phyloP scores from a whole-genome alignment of 2,888 invertebrate species.

The Hypselothyrea guttata region DNA sequence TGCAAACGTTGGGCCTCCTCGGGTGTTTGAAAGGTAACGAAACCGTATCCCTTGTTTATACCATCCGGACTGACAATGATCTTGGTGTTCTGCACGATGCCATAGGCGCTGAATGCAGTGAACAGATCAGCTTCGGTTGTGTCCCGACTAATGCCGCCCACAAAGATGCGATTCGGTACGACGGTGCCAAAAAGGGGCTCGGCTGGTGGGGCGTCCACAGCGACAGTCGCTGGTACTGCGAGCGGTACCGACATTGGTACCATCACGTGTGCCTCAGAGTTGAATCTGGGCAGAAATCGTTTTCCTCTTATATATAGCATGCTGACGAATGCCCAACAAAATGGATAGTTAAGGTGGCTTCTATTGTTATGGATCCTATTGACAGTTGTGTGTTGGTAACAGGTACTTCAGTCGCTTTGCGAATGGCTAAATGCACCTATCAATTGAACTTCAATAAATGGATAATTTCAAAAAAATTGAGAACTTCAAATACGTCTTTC shows the following conservation, averaged over 20 bases:
- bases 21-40: constrained; percentile 92
- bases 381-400: constrained; percentile 9
- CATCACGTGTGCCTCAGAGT: too few relatives aligned
- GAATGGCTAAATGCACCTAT: constrained; percentile 2
- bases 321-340: too few relatives aligned
- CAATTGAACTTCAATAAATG: constrained; percentile 22
- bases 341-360: too few relatives aligned
- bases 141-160: constrained; percentile 92
- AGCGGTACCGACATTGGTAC: too few relatives aligned
- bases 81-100: constrained; percentile 93
- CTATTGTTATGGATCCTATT: too few relatives aligned
- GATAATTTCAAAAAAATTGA: constrained; percentile 32
- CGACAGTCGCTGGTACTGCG: background rate
- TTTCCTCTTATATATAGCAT: background rate
- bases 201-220: background rate
- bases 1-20: constrained; percentile 89
- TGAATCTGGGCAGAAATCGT: too few relatives aligned
- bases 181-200: constrained; percentile 85
- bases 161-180: constrained; percentile 96
- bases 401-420: too few relatives aligned
- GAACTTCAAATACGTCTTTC: constrained; percentile 31
- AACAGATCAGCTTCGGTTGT: constrained; percentile 94
- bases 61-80: constrained; percentile 96
- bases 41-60: constrained; percentile 90
- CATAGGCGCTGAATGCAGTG: constrained; percentile 92